Conservation (phyloP, 2,113 vertebrate genomes). For the Sarotherodon lohbergeri region DNA sequence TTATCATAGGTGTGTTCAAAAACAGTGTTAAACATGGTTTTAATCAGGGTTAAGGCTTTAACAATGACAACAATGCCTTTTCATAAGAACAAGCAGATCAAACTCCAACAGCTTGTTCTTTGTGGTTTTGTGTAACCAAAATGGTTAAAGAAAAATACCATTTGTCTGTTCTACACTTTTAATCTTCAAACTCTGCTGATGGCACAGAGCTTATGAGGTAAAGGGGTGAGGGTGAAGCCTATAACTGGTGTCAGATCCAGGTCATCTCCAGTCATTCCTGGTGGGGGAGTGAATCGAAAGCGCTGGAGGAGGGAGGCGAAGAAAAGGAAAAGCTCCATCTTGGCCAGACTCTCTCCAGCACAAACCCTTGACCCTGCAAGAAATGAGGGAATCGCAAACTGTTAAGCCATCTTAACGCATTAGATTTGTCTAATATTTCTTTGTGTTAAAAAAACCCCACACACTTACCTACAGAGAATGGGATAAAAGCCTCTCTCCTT, state of each 20-base stretch:
- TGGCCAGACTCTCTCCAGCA: slow-evolving; percentile 73
- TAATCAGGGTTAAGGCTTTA: background rate
- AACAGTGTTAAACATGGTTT: background rate
- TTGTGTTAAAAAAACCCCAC: background rate
- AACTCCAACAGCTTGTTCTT: background rate
- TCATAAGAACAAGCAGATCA: background rate
- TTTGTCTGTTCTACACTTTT: background rate
- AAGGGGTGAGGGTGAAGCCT: slow-evolving; percentile 42
- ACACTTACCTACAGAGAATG: slow-evolving; percentile 67
- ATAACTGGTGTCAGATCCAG: slow-evolving; percentile 62
- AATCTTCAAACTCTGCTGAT: background rate
- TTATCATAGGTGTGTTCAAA: background rate
- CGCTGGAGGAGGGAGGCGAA: slow-evolving; percentile 73
- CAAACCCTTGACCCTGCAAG: slow-evolving; percentile 69
- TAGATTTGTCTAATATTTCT: background rate
- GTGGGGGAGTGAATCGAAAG: slow-evolving; percentile 69
- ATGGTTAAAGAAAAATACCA: background rate
- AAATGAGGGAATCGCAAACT: background rate
- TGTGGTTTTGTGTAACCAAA: background rate
- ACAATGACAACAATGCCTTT: background rate
- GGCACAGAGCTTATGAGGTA: slow-evolving; percentile 53
- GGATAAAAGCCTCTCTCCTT: slow-evolving; percentile 63
- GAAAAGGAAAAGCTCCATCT: slow-evolving; percentile 78
- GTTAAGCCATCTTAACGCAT: background rate
- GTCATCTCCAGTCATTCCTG: slow-evolving; percentile 58